Evolutionary conservation across 2,888 invertebrate species (phyloP), one percentile per base, ranked within the genome.

Genomic region (Andrena haemorrhoa): DNA sequence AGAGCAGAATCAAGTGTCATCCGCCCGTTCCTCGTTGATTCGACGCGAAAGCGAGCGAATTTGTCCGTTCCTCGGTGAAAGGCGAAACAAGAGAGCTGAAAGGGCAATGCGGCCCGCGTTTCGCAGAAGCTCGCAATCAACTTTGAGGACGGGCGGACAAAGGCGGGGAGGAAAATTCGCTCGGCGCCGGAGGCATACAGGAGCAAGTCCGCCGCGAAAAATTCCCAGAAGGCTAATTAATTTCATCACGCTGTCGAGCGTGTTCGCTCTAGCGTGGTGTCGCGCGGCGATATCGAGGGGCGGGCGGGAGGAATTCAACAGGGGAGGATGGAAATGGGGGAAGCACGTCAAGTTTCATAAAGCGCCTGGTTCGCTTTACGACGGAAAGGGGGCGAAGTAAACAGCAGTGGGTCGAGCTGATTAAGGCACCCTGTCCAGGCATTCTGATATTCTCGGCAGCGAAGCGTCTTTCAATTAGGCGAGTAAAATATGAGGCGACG

Each of bases 161-260:
- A 73, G 29, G 7, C 4, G 4, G 16, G 33, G 51, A n/a, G 4
- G 60, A 51, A 75, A 16, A 61, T 58, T 58, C 51, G 26, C 2
- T 12, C 29, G 23, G 23, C 47, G 8, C 16, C 20, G 7, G 12
- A 51, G 8, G 20, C 41, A 41, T 16, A 41, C 41, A 7, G 20
- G 6, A 7, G 12, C 31, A 60, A 47, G 10, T 68, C 35, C 20
- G 6, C 10, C n/a, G 5, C 3, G 26, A 74, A 51, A 66, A 33
- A 73, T 41, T 63, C 29, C 10, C 3, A 26, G 23, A 2, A 29
- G 12, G 20, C 26, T 68, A 75, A 68, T 68, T 68, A 75, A 60
- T 49, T 51, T 49, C 35, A 31, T 53, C 12, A 16, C n/a, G 23
- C 20, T 58, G 23, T 33, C 23, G 6, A 26, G 23, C 41, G 41